A percentile compares a stretch with the other conserved stretches of the same genome.
Conservation (phyloP, 2,113 vertebrate genomes). For the Pogona vitticeps region DNA sequence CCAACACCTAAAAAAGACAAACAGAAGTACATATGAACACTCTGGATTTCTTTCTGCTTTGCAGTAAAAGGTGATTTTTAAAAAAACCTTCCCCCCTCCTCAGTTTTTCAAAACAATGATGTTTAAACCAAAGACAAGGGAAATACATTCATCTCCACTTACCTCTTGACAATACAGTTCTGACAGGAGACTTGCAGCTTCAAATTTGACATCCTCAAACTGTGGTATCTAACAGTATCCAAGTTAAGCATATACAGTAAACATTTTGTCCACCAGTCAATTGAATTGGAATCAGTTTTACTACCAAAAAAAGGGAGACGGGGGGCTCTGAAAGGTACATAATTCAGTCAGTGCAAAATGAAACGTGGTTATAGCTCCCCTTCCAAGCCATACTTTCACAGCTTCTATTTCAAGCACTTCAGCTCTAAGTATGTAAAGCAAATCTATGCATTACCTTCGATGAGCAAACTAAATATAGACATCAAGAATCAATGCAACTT, state of each 20-base stretch:
- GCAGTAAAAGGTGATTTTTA: no score
- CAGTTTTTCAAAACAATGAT: no score
- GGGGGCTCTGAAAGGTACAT: no score
- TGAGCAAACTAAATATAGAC: no score
- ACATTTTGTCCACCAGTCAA: background rate
- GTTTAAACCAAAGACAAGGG: no score
- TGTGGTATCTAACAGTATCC: constrained; percentile 82
- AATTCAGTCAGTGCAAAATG: background rate
- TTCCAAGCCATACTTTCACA: background rate
- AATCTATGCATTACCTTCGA: background rate
- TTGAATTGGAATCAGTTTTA: background rate
- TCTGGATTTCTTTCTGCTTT: no score
- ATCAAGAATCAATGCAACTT: no score
- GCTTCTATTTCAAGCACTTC: background rate
- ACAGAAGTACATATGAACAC: no score
- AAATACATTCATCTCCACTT: constrained; percentile 53
- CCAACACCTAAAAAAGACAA: no score
- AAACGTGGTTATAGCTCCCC: background rate
- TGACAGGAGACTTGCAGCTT: constrained; percentile 96
- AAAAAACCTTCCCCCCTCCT: no score
- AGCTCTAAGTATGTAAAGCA: background rate
- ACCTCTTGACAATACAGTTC: constrained; percentile 99
- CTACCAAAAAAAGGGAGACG: no score
- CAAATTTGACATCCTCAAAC: constrained; percentile 99
- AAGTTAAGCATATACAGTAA: constrained; percentile 66